Evolutionary conservation across 2,888 invertebrate genomes (phyloP).

Genomic region (Gisinianus flammeolus): DNA sequence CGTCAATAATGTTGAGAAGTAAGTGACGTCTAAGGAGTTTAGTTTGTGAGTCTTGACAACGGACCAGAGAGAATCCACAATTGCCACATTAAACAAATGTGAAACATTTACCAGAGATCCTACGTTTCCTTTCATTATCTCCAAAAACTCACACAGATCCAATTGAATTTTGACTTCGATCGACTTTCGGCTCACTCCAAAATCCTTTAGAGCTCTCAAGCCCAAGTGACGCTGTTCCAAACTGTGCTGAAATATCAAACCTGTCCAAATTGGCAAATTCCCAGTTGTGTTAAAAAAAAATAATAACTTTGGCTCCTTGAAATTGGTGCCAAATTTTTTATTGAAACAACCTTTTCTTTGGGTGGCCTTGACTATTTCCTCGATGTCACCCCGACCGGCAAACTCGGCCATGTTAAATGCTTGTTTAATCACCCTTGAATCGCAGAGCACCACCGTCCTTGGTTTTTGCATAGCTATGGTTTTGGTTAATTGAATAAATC

Average conservation of each 20-base stretch:
- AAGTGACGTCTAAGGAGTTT: no score
- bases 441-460: not conserved
- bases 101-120: no score
- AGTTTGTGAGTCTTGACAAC: no score
- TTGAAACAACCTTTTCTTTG: not conserved
- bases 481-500: not conserved
- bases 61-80: no score
- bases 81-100: no score
- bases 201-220: not conserved
- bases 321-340: no score
- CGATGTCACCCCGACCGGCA: not conserved
- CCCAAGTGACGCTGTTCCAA: not conserved
- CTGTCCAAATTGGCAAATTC: not conserved
- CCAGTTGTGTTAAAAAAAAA: not conserved
- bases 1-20: no score
- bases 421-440: not conserved
- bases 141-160: no score
- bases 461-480: not conserved
- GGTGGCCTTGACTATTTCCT: not conserved
- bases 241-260: not conserved
- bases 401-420: not conserved
- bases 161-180: not conserved
- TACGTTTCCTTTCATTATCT: no score
- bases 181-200: not conserved
- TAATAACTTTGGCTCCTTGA: not conserved